phyloP scores from a whole-genome alignment of 2,888 invertebrate genomes.

The Tanytarsus gracilentus region DNA sequence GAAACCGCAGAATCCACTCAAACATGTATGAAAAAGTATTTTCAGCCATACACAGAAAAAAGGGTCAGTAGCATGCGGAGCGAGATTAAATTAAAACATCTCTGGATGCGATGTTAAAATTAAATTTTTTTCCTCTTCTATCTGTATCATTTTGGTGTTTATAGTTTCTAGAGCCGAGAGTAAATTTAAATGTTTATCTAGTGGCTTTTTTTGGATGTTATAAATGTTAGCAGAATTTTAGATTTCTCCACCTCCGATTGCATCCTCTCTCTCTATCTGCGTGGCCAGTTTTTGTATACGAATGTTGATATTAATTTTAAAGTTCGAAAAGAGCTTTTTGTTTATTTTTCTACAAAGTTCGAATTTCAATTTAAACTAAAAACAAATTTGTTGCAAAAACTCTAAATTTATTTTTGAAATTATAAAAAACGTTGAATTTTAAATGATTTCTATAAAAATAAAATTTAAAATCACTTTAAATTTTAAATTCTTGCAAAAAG shows the following conservation, averaged over 20 bases:
- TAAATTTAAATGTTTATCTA: slow-evolving; percentile 19
- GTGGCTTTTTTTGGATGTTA: slow-evolving; percentile 24
- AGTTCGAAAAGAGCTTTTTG: no score
- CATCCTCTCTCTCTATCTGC: background rate
- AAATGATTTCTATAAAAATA: no score
- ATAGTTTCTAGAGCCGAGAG: slow-evolving; percentile 14
- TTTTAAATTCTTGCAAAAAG: no score
- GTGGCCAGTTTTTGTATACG: no score
- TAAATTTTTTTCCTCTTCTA: background rate
- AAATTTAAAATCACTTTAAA: no score
- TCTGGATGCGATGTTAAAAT: slow-evolving; percentile 1
- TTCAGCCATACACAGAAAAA: background rate
- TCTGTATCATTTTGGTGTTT: slow-evolving; percentile 14
- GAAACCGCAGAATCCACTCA: background rate
- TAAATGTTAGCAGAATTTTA: slow-evolving; percentile 12
- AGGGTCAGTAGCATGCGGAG: slow-evolving; percentile 17
- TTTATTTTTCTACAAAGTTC: no score
- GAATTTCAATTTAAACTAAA: no score
- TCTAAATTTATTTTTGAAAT: no score
- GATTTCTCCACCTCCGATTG: background rate
- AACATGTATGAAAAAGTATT: background rate
- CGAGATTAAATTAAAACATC: slow-evolving; percentile 7
- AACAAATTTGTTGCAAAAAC: no score
- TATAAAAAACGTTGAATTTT: no score
- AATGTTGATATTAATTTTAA: no score